These are phyloP conservation scores for Microctonus hyperodae DNA, from an alignment of 2,888 invertebrate species.

Conservation along the genomic window DNA sequence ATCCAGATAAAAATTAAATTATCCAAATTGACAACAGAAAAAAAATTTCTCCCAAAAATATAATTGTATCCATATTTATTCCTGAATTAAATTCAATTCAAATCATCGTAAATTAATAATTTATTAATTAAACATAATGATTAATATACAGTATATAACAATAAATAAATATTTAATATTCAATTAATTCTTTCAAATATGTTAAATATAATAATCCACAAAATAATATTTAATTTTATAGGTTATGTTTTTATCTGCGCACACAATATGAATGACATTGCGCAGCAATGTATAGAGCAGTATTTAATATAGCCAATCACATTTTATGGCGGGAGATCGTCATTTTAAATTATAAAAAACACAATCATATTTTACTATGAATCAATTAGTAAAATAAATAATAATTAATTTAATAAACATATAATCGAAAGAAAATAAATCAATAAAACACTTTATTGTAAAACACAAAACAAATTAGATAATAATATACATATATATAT, in stretches of 20 bases:
- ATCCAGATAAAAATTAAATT: neutral
- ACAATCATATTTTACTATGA: neutral
- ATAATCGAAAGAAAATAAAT: no score
- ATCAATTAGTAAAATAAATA: neutral
- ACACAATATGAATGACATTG: neutral
- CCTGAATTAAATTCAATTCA: neutral
- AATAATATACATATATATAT: neutral
- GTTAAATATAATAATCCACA: neutral
- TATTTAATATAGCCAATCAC: no score
- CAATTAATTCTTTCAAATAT: neutral
- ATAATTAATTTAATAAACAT: neutral
- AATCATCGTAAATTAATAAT: neutral
- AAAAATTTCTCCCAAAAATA: neutral
- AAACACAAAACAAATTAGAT: neutral
- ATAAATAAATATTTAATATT: neutral
- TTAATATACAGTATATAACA: neutral
- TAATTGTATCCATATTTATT: neutral
- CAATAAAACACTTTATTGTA: no score
- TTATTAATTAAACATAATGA: neutral
- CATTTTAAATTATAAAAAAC: neutral
- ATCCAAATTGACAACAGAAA: no score
- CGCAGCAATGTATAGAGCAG: neutral
- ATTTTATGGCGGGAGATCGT: neutral
- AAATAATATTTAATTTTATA: neutral
- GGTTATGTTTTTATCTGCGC: neutral